Evolutionary conservation across 2,113 vertebrate species (phyloP), one percentile per base, ranked within the genome.

Genomic region (Aphelocoma coerulescens): DNA sequence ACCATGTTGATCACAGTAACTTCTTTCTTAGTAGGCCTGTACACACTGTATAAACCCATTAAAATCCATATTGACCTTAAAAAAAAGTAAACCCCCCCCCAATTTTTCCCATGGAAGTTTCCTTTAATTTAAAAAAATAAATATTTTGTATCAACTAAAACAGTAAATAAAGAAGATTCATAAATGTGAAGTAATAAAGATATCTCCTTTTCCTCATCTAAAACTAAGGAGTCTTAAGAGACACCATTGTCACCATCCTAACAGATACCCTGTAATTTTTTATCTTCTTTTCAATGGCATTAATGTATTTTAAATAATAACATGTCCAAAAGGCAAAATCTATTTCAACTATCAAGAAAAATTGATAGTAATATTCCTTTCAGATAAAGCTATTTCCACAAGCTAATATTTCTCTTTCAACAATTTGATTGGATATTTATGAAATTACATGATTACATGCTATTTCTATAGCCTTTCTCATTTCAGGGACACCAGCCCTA

Each of bases 21-120:
- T 78, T 92, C 52, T 97, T 65, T 96, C 37, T 88, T 95, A 95
- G 90, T 67, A 96, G 95, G 91, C 57, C 88, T 84, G 27, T 74
- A 94, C 79, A 61, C 39, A 69, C 13, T 73, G 61, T n/a, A 72
- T 39, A 90, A 86, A 52, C 69, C 82, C 37, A 41, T 23, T 71
- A 85, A 92, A 96, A 75, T 18, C 41, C 51, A 6, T 6, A 8
- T 4, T 62, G 39, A 35, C 10, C 0, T 27, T 46, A 18, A 72
- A 67, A 68, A 55, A 26, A 43, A 16, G 15, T 6, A 68, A 61
- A 35, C 6, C 3, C 3, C 3, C 3, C 3, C 10, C 10, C 3
- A 3, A 2, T 37, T 59, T 49, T 73, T 51, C 54, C 6, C 37
- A 54, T 46, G 22, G 9, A 59, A 52, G 2, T 63, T 71, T 68